Evolutionary conservation across 1,140 invertebrate genomes (phyloP).

Genomic region (Caenorhabditis inopinata): DNA sequence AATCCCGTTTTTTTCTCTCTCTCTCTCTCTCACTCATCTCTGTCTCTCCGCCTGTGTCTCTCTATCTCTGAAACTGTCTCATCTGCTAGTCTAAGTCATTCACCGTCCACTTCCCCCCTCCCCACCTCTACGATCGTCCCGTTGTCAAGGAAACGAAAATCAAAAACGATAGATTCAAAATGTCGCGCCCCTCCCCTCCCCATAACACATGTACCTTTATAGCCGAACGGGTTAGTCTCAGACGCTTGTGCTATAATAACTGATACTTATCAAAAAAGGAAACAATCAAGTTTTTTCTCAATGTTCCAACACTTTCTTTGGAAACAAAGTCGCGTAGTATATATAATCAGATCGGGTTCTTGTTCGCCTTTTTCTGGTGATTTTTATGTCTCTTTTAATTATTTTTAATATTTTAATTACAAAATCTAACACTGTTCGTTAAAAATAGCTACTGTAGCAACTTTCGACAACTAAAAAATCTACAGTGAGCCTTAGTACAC

Average conservation of each 20-base stretch:
- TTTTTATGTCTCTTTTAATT: too few species aligned
- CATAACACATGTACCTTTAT: slow-evolving; percentile 10
- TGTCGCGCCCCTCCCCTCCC: neutral
- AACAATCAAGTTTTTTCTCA: too few species aligned
- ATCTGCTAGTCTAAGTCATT: neutral
- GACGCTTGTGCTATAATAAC: slow-evolving; percentile 23
- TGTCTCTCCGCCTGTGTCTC: neutral
- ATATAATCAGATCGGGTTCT: neutral
- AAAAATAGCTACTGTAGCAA: too few species aligned
- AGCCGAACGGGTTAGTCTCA: slow-evolving; percentile 8
- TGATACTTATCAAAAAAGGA: slow-evolving; percentile 25
- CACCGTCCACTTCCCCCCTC: neutral
- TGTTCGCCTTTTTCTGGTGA: too few species aligned
- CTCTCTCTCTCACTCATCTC: neutral
- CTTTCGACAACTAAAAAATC: too few species aligned
- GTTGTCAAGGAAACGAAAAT: too few species aligned
- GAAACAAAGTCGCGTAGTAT: neutral
- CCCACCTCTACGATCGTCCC: too few species aligned
- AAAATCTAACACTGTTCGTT: too few species aligned
- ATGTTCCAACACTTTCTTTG: too few species aligned
- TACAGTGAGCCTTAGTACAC: too few species aligned
- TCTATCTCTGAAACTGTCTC: neutral
- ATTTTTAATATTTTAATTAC: too few species aligned
- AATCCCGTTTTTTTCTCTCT: neutral
- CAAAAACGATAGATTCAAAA: too few species aligned